Percentiles rank a stretch among this genome's conserved stretches.
Evolutionary conservation across 2,113 vertebrate genomes (phyloP).

Genomic region (Recurvirostra avosetta): DNA sequence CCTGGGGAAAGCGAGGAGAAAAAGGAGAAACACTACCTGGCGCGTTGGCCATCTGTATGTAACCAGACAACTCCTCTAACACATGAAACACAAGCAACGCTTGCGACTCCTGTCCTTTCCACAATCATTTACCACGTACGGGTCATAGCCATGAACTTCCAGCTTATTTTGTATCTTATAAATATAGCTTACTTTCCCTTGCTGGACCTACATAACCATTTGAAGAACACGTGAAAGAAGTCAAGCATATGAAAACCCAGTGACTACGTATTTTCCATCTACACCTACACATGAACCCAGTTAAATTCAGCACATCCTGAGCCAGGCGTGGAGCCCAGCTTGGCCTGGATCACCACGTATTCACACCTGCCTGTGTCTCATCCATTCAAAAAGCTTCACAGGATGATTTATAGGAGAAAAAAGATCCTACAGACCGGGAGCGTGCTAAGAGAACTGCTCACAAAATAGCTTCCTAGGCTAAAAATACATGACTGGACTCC

Average conservation of each 20-base stretch:
- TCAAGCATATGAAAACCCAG: background rate
- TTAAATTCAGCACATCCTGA: background rate
- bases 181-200: background rate
- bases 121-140: accelerated
- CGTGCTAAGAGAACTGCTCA: accelerated
- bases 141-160: background rate
- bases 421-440: background rate
- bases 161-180: background rate
- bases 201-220: no score
- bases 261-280: background rate
- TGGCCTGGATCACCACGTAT: background rate
- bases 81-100: background rate
- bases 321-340: background rate
- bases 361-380: background rate
- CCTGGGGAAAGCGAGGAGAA: background rate
- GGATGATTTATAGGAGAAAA: background rate
- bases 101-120: background rate
- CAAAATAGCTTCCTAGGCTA: background rate
- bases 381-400: background rate
- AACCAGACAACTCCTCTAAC: background rate
- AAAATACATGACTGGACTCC: background rate
- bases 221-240: background rate
- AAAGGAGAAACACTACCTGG: background rate
- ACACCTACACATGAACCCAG: background rate
- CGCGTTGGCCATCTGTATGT: background rate